phyloP scores from a whole-genome alignment of 1,140 invertebrate species.

The Drosophila mojavensis region DNA sequence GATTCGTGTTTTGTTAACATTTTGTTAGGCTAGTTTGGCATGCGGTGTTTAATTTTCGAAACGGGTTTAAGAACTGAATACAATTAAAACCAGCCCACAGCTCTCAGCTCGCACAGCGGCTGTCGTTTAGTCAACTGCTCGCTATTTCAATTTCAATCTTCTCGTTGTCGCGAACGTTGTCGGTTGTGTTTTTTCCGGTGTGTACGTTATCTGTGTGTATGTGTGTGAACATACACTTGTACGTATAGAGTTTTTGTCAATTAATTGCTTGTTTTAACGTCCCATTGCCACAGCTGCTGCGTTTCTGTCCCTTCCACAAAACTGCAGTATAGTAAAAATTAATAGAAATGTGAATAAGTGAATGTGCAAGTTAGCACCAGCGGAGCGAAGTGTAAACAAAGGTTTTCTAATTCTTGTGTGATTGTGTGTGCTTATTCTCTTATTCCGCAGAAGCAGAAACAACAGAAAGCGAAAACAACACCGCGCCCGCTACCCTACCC shows the following conservation, averaged over 20 bases:
- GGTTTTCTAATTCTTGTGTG: conserved; percentile 31
- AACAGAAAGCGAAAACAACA: conserved; percentile 66
- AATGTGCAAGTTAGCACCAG: conserved; percentile 35
- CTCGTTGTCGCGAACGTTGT: conserved; percentile 42
- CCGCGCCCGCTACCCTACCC: conserved; percentile 34
- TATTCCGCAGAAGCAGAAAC: conserved; percentile 71
- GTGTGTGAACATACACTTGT: conserved; percentile 4
- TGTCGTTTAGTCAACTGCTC: conserved; percentile 27
- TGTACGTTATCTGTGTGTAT: conserved; percentile 4
- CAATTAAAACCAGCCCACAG: conserved; percentile 20
- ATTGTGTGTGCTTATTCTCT: conserved; percentile 38
- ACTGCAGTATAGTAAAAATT: conserved; percentile 10
- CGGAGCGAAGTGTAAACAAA: conserved; percentile 36
- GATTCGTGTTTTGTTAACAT: conserved; percentile 26
- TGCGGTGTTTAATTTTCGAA: conserved; percentile 44
- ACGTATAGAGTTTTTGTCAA: conserved; percentile 8
- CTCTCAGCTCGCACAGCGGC: conserved; percentile 14
- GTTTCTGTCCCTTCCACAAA: conserved; percentile 4
- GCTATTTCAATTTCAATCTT: conserved; percentile 51
- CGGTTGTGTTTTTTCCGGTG: conserved; percentile 28
- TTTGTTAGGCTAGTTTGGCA: conserved; percentile 30
- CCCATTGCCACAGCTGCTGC: conserved; percentile 14
- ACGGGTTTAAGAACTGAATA: conserved; percentile 53
- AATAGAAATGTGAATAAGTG: conserved; percentile 45
- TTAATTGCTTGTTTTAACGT: conserved; percentile 22